phyloP scores from a whole-genome alignment of 2,113 vertebrate genomes.

The Bos javanicus region DNA sequence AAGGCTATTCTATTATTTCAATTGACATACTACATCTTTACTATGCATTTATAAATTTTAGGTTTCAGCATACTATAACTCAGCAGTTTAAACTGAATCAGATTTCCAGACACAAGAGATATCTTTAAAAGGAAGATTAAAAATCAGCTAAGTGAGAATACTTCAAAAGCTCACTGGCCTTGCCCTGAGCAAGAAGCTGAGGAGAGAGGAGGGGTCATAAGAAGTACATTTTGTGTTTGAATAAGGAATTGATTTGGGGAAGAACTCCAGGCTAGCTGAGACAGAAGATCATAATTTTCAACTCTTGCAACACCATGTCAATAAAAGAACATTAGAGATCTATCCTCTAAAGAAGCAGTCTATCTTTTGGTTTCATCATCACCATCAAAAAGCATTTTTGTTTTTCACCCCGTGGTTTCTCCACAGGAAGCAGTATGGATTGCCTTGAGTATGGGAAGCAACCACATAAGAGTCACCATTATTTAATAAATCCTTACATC shows the following conservation, averaged over 20 bases:
- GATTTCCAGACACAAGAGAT: constrained; percentile 59
- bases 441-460: background rate
- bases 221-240: constrained; percentile 52
- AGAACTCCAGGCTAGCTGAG: constrained; percentile 48
- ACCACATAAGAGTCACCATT: background rate
- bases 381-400: constrained; percentile 16
- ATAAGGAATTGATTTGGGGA: constrained; percentile 55
- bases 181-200: constrained; percentile 50
- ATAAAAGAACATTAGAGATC: constrained; percentile 54
- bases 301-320: constrained; percentile 52
- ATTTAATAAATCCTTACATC: constrained; percentile 30
- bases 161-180: constrained; percentile 71
- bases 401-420: background rate
- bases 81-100: constrained; percentile 33
- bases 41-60: constrained; percentile 60
- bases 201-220: background rate
- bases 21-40: constrained; percentile 50
- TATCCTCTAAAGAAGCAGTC: background rate
- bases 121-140: constrained; percentile 70
- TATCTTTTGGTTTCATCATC: background rate
- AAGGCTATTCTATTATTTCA: constrained; percentile 39
- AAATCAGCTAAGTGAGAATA: constrained; percentile 58
- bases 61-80: constrained; percentile 62
- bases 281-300: constrained; percentile 54
- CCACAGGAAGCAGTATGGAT: constrained; percentile 1